Evolutionary conservation across 2,797 vertebrate species (phyloP).

Genomic region (Rallus crepitans): DNA sequence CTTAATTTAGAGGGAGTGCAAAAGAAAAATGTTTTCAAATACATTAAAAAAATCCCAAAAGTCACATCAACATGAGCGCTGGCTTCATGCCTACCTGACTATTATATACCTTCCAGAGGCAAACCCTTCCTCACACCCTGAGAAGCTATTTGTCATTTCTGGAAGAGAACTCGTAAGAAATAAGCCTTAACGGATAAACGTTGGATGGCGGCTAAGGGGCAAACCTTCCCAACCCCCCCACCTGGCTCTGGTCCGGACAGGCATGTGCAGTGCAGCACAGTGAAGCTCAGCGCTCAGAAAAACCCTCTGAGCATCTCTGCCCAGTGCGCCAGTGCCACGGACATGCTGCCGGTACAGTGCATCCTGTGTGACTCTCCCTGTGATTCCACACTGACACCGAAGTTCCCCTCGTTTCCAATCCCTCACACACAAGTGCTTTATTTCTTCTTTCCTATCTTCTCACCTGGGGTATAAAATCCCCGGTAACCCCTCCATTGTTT

Average conservation of each 20-base stretch:
- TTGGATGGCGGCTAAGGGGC: not conserved
- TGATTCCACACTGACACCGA: not conserved
- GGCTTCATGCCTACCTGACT: not conserved
- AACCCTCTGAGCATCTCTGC: not conserved
- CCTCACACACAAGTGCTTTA: too few relatives aligned
- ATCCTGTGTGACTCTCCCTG: accelerated
- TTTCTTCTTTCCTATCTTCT: not conserved
- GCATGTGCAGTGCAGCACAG: not conserved
- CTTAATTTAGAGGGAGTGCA: not conserved
- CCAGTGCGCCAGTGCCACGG: accelerated
- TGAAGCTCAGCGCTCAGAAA: not conserved
- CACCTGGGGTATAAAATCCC: not conserved
- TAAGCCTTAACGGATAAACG: not conserved
- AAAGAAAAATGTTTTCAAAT: not conserved
- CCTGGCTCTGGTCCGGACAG: not conserved
- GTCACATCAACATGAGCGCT: not conserved
- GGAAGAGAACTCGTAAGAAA: not conserved
- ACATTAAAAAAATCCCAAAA: not conserved
- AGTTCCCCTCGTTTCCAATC: too few relatives aligned
- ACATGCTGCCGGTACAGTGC: accelerated
- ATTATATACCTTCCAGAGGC: not conserved
- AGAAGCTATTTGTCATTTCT: not conserved
- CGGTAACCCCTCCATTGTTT: not conserved
- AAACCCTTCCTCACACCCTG: not conserved
- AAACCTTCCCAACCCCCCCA: not conserved